Conservation (phyloP, 2,113 vertebrate genomes). For the Hyaena hyaena region DNA sequence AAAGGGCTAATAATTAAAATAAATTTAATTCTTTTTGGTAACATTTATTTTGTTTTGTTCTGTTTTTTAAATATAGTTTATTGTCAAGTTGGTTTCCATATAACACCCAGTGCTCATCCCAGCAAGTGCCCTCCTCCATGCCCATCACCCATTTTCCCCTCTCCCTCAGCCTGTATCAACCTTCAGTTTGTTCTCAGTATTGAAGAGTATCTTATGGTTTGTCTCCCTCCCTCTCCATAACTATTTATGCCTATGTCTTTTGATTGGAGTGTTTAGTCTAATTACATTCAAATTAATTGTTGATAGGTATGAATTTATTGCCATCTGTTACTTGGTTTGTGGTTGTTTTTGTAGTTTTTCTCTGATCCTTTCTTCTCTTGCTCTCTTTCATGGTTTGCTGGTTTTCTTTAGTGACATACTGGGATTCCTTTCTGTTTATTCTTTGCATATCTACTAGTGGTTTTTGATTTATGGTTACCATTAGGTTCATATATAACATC, state of each 20-base stretch:
- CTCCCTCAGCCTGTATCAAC: too few species aligned
- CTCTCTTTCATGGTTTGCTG: not conserved
- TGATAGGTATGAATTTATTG: not conserved
- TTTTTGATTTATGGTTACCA: not conserved
- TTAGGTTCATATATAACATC: not conserved
- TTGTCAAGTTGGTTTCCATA: too few species aligned
- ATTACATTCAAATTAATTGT: not conserved
- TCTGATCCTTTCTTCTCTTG: not conserved
- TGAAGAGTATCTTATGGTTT: too few species aligned
- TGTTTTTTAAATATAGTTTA: too few species aligned
- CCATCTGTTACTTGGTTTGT: not conserved
- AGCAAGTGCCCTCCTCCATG: too few species aligned
- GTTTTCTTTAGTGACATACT: not conserved
- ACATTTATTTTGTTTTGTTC: too few species aligned
- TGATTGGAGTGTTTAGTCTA: not conserved
- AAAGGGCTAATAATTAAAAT: too few species aligned
- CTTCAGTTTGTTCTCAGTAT: too few species aligned
- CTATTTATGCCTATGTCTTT: not conserved
- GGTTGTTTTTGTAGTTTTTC: not conserved
- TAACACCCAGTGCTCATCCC: too few species aligned
- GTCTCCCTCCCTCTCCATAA: too few species aligned
- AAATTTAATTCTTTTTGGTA: too few species aligned
- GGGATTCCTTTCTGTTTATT: not conserved
- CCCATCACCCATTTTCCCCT: too few species aligned
- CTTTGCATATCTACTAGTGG: not conserved